Evolutionary conservation across 1,140 invertebrate species (phyloP), one percentile per base, ranked within the genome.

Genomic region (Drosophila paulistorum): DNA sequence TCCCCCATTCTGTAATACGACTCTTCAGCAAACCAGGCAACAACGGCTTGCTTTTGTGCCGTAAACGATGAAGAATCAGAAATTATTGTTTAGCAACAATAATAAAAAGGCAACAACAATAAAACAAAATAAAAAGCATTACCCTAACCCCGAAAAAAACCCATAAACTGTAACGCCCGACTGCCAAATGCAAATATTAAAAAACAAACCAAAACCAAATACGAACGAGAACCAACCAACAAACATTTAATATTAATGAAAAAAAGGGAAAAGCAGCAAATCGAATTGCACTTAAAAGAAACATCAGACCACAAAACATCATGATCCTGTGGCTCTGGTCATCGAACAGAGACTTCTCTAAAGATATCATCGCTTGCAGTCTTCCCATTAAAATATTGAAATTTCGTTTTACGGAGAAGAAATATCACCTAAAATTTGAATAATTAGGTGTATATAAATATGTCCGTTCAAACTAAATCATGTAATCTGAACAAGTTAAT

Each of bases 41-140:
- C 79, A 74, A 78, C 80, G 84, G 84, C 74, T 77, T 87, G 71
- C 75, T 79, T 64, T 58, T 59, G 77, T 71, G 72, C 58, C 74
- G 82, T 73, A 37, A 66, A 77, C 74, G 55, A 77, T 69, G 68
- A 89, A 89, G 80, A 89, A 87, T 84, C 80, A 89, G 74, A 89
- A 83, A 89, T 84, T 71, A 84, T 89, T 87, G 84, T 87, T 87
- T 89, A 84, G 84, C 84, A 78, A 87, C 77, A 89, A 84, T 78
- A 79, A 72, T 51, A 51, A 51, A 51, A 51, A 51, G 17, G 17
- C 45, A 51, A 51, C 45, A 72, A 73, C 72, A 68, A 86, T 78
- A 75, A 55, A 68, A 61, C 69, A 54, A 73, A 72, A 74, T 65
- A 67, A 79, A 79, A 66, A 74, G 55, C 70, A 41, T 73, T 66